Evolutionary conservation across 2,888 invertebrate genomes (phyloP), one percentile per base, ranked within the genome.

Genomic region (Nesidiocoris tenuis): DNA sequence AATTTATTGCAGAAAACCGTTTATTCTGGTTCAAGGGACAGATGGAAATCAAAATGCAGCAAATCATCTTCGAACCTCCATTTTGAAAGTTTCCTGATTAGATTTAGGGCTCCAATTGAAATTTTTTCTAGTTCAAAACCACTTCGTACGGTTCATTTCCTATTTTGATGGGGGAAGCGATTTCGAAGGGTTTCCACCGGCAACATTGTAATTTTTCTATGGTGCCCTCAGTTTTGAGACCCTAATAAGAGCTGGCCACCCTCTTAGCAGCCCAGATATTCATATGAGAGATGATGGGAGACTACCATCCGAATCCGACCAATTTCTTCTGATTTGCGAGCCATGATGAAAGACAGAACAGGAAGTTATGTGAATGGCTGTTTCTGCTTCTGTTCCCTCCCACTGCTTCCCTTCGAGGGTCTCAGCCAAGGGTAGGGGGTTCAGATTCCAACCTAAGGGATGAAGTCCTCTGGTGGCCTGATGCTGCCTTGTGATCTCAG

Each of bases 81-180:
- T 64, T 64, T 64, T 23, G 64, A 21, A 9, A 24, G 17, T 21
- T 16, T 22, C 17, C n/a, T 25, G 39, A 17, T 61, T 21, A 61
- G 17, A 19, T 61, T 12, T 24, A 24, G 64, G 7, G 64, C 24
- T 64, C 24, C 23, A 25, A 64, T 64, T 64, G 64, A 64, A 64
- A 64, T 17, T n/a, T 18, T 64, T 23, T 23, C 64, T 24, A 23
- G 64, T 23, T 23, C 21, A 17, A 64, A 64, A 64, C 61, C 61
- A 18, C 61, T 61, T 25, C 24, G 12, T 25, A 64, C 64, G 64
- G 1, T 64, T 64, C 64, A 64, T 64, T 64, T 64, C 64, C 64
- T 64, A 64, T 25, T 64, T 23, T n/a, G n/a, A 59, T 59, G 59
- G 59, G 59, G 18, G 59, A 59, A 59, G 59, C 5, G 18, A 3